phyloP scores from a whole-genome alignment of 2,797 vertebrate genomes.

The Selene dorsalis region DNA sequence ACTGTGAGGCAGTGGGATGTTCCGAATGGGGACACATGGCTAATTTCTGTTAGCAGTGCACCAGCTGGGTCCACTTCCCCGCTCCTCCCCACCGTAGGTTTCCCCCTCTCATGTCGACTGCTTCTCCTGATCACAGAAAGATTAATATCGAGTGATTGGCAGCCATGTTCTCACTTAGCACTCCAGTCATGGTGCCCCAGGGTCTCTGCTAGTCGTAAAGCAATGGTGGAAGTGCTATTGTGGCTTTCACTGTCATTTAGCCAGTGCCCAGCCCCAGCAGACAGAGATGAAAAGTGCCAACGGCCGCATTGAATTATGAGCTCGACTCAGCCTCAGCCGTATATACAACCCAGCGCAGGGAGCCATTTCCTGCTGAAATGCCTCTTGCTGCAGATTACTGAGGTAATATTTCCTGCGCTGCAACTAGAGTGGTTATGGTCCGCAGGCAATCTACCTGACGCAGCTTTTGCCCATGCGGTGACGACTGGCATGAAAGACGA shows the following conservation, averaged over 20 bases:
- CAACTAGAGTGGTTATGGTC: constrained; percentile 71
- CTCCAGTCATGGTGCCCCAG: constrained; percentile 66
- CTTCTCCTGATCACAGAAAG: constrained; percentile 60
- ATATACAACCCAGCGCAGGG: constrained; percentile 69
- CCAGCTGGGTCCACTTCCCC: constrained; percentile 58
- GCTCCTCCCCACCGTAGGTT: constrained; percentile 34
- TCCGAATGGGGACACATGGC: constrained; percentile 7
- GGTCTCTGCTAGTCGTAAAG: constrained; percentile 71
- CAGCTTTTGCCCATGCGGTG: constrained; percentile 52
- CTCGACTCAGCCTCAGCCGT: constrained; percentile 59
- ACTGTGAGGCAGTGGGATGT: constrained; percentile 13
- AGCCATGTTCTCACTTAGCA: constrained; percentile 68
- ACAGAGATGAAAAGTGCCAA: constrained; percentile 71
- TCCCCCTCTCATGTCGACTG: constrained; percentile 23
- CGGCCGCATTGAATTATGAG: constrained; percentile 70
- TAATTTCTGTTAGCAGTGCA: constrained; percentile 55
- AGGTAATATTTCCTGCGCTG: constrained; percentile 75
- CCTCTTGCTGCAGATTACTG: constrained; percentile 76
- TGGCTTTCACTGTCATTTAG: constrained; percentile 74
- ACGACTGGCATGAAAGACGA: constrained; percentile 55
- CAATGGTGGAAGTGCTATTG: constrained; percentile 65
- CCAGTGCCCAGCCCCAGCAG: constrained; percentile 62
- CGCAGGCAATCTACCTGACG: constrained; percentile 67
- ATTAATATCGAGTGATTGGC: constrained; percentile 77
- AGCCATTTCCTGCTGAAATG: constrained; percentile 76